Base-by-base conservation (phyloP, 1,140 invertebrate genomes). In the Periplaneta americana region DNA sequence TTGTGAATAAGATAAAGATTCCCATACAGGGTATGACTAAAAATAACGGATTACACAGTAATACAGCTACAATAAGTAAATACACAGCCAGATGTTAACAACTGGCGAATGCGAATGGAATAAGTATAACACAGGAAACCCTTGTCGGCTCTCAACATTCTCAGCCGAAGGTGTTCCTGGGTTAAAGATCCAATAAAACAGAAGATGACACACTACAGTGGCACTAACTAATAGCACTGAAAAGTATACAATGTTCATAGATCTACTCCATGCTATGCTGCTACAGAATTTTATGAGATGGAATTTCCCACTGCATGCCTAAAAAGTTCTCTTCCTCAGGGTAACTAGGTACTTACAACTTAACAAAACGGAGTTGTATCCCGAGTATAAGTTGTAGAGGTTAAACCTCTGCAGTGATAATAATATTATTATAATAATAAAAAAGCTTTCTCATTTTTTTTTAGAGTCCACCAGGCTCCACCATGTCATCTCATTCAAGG, bases 21-120 rank as follows among this genome's bases (percentile, higher is more conserved):
- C 34, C 76, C 76, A 78, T 78, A 35, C n/a, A 34, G 76, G 34
- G 78, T 35, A 35, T 80, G 78, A 82, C 78, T 75, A 82, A 66
- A 82, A 75, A 76, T 74, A 78, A 82, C 80, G 78, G 77, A 79
- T 78, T 80, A 74, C 78, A 80, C 32, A 79, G 39, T 75, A 80
- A 34, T 75, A 80, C 34, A 80, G 74, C 79, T 80, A 80, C 79
- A 80, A 74, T 80, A 80, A 74, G 74, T 80, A 80, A 80, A 74
- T 80, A 80, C 79, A 57, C 28, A 75, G 57, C 57, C 79, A 80
- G 34, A 36, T 34, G n/a, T n/a, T n/a, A n/a, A 78, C 35, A 35
- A 18, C 76, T 78, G 76, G 76, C 76, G 35, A 37, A 78, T 36
- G 35, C n/a, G 3, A 35, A 35, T n/a, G 34, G 13, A 35, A 35